A percentile compares a stretch with the other conserved stretches of the same genome.
phyloP scores from a whole-genome alignment of 2,888 invertebrate genomes.

The Iselma pallidipennis region DNA sequence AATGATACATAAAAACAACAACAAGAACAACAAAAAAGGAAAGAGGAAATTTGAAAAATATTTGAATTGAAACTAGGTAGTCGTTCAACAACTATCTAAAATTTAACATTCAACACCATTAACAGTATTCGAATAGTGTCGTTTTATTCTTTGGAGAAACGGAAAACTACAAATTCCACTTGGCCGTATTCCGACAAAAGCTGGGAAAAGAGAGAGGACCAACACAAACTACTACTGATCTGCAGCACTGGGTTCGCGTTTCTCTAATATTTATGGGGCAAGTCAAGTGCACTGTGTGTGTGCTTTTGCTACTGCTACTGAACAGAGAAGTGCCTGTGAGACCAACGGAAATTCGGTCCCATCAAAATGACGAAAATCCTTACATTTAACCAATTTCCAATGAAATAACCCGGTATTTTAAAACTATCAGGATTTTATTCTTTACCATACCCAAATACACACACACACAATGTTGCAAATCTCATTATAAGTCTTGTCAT shows the following conservation, averaged over 20 bases:
- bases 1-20: no score
- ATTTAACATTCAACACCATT: neutral
- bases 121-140: neutral
- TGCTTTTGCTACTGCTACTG: neutral
- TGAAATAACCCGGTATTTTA: no score
- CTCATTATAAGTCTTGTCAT: no score
- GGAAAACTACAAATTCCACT: neutral
- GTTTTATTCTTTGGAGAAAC: no score
- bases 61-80: neutral
- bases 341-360: neutral
- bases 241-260: slow-evolving; percentile 28
- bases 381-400: no score
- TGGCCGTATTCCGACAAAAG: neutral
- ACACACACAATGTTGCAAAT: no score
- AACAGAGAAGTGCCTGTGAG: neutral
- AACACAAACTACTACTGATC: neutral
- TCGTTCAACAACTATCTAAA: neutral
- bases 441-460: no score
- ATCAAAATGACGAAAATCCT: neutral
- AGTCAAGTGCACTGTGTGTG: slow-evolving; percentile 34
- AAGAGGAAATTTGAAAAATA: neutral
- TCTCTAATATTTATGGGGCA: slow-evolving; percentile 33
- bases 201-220: neutral
- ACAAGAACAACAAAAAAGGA: no score
- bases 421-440: no score